Evolutionary conservation across 2,888 invertebrate species (phyloP).

Genomic region (Sceliomorpha sp.): DNA sequence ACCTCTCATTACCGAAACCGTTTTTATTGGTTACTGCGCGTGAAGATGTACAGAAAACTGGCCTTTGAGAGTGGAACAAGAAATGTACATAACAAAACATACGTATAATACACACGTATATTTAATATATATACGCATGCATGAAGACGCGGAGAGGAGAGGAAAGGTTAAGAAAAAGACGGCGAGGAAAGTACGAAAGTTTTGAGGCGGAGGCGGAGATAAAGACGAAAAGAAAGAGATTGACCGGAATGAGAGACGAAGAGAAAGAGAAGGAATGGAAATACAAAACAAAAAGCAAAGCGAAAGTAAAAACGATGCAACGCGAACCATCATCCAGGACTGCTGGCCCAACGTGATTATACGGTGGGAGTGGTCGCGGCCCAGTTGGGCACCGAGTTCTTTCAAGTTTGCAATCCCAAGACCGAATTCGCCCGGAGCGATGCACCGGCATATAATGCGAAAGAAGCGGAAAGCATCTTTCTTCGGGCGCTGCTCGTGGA

Average conservation of each 20-base stretch:
- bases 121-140: slow-evolving; percentile 13
- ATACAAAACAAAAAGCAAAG: slow-evolving; percentile 50
- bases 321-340: slow-evolving; percentile 54
- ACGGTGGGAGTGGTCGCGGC: slow-evolving; percentile 68
- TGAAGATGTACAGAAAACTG: slow-evolving; percentile 63
- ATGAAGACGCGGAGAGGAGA: slow-evolving; percentile 3
- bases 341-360: slow-evolving; percentile 65
- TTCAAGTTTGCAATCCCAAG: slow-evolving; percentile 56
- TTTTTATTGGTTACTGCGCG: slow-evolving; percentile 70
- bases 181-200: slow-evolving; percentile 7
- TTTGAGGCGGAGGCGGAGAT: slow-evolving; percentile 46
- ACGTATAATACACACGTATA: not conserved
- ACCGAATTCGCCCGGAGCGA: slow-evolving; percentile 55
- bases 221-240: slow-evolving; percentile 34
- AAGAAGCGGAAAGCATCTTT: slow-evolving; percentile 55
- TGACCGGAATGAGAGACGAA: slow-evolving; percentile 7
- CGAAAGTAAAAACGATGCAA: slow-evolving; percentile 55
- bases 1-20: slow-evolving; percentile 67
- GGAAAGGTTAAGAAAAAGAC: slow-evolving; percentile 1
- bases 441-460: slow-evolving; percentile 55
- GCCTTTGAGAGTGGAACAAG: slow-evolving; percentile 19
- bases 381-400: slow-evolving; percentile 62
- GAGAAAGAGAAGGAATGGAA: slow-evolving; percentile 47
- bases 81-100: not conserved
- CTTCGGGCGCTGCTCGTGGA: slow-evolving; percentile 51